These are phyloP conservation scores for Muraenolepis orangiensis DNA, from an alignment of 2,797 vertebrate species.

Conservation along the genomic window DNA sequence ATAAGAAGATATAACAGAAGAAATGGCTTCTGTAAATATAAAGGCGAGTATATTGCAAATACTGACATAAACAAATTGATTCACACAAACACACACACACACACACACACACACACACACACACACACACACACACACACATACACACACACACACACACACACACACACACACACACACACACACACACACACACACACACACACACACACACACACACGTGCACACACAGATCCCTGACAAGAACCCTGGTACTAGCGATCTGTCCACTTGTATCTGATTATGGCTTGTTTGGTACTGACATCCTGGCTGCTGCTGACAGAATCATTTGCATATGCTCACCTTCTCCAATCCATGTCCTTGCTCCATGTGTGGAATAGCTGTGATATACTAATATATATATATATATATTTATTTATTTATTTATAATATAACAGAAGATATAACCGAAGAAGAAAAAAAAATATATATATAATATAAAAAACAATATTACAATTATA, in stretches of 20 bases:
- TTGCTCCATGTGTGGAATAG: slow-evolving; percentile 47
- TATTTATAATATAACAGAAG: slow-evolving; percentile 7
- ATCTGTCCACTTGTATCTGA: slow-evolving; percentile 44
- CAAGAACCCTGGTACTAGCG: slow-evolving; percentile 33
- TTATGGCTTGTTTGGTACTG: slow-evolving; percentile 29
- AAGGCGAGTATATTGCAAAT: background rate
- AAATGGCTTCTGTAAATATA: too few relatives aligned
- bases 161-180: too few relatives aligned
- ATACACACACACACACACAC: too few relatives aligned
- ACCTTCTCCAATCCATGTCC: slow-evolving; percentile 65
- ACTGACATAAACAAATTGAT: background rate
- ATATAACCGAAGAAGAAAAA: too few relatives aligned
- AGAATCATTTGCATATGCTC: slow-evolving; percentile 61
- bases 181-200: too few relatives aligned
- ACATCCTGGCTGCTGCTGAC: slow-evolving; percentile 51
- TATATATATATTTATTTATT: slow-evolving; percentile 41
- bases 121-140: too few relatives aligned
- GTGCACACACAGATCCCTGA: too few relatives aligned
- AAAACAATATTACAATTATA: too few relatives aligned
- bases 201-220: too few relatives aligned
- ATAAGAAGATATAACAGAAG: too few relatives aligned
- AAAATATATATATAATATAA: slow-evolving; percentile 18
- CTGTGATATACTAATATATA: slow-evolving; percentile 37
- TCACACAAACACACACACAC: too few relatives aligned
- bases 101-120: too few relatives aligned